Conservation (phyloP, 1,140 invertebrate genomes). For the Megalopta genalis region DNA sequence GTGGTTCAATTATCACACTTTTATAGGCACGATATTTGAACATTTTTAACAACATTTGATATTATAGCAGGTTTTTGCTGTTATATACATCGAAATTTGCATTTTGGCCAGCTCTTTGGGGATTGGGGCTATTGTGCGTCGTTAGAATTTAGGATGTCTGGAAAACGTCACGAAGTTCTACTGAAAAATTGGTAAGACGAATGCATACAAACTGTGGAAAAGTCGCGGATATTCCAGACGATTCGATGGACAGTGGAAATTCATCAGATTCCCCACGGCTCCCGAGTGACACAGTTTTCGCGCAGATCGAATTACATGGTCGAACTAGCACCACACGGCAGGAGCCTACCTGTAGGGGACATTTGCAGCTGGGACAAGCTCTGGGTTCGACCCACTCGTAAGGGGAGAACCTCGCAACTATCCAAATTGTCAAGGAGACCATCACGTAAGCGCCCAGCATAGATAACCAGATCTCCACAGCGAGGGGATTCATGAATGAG, state of each 20-base stretch:
- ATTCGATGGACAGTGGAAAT: not conserved
- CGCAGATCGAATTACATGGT: not conserved
- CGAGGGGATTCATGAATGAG: constrained; percentile 86
- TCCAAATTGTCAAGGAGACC: constrained; percentile 86
- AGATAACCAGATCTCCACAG: constrained; percentile 86
- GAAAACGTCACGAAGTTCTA: too few relatives aligned
- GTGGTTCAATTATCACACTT: too few relatives aligned
- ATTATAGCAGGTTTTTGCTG: too few relatives aligned
- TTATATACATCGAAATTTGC: too few relatives aligned
- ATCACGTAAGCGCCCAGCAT: constrained; percentile 84
- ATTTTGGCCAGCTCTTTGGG: too few relatives aligned
- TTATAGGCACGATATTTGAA: too few relatives aligned
- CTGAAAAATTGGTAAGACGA: too few relatives aligned
- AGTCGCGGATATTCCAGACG: not conserved
- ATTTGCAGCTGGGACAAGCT: constrained; percentile 80
- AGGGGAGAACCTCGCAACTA: constrained; percentile 86
- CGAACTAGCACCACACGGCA: constrained; percentile 68
- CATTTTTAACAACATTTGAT: too few relatives aligned
- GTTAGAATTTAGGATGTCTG: too few relatives aligned
- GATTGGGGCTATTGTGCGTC: too few relatives aligned
- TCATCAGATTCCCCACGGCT: not conserved
- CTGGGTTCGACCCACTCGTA: constrained; percentile 86
- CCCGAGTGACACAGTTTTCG: not conserved
- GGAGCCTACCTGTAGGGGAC: constrained; percentile 78
- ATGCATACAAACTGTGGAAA: not conserved